Conservation (phyloP, 2,888 invertebrate genomes). For the Callimorpha dominula region DNA sequence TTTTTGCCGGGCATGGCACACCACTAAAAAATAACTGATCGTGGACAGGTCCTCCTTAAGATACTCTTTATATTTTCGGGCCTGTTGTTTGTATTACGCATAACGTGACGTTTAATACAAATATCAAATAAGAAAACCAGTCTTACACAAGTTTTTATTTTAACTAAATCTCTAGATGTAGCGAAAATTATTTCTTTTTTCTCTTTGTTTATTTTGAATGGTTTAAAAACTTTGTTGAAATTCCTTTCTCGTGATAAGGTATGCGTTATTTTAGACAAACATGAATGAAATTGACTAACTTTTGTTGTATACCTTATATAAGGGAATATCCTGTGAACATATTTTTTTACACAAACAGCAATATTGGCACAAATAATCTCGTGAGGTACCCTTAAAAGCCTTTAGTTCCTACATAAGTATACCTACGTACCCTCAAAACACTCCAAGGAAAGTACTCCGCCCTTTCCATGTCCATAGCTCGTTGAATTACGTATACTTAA, state of each 20-base stretch:
- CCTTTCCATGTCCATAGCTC: slow-evolving; percentile 63
- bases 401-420: slow-evolving; percentile 1
- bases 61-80: neutral
- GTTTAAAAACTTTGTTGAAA: too few species aligned
- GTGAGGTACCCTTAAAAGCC: slow-evolving; percentile 5
- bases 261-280: neutral
- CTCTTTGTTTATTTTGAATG: neutral
- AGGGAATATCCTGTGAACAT: neutral
- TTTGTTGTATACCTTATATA: neutral
- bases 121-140: too few species aligned
- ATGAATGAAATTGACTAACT: neutral
- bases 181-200: too few species aligned
- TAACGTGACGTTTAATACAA: neutral
- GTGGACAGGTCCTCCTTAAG: neutral
- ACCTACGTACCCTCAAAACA: slow-evolving; percentile 40
- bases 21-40: too few species aligned
- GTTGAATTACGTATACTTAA: slow-evolving; percentile 56
- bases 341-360: neutral
- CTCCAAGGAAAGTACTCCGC: slow-evolving; percentile 54
- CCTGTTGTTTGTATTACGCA: neutral
- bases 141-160: too few species aligned
- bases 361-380: slow-evolving; percentile 6
- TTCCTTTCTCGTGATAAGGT: neutral
- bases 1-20: too few species aligned
- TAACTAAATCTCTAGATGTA: too few species aligned